Conservation (phyloP, 2,888 invertebrate species). For the Dasypolia templi region DNA sequence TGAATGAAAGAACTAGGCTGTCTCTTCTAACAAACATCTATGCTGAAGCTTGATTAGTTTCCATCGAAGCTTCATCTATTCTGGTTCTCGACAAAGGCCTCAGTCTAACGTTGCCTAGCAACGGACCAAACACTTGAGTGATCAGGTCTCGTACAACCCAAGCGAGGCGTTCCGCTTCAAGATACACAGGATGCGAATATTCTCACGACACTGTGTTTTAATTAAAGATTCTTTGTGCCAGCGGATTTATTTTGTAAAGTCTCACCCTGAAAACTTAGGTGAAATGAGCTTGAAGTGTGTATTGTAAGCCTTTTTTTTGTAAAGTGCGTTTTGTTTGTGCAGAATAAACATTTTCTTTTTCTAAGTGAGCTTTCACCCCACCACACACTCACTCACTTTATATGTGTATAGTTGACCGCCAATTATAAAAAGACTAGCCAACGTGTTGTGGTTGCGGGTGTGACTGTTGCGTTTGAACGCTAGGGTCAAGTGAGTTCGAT, state of each 20-base stretch:
- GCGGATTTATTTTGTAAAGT: too few relatives aligned
- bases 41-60: slow-evolving; percentile 3
- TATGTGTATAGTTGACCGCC: too few relatives aligned
- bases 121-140: slow-evolving; percentile 13
- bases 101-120: slow-evolving; percentile 35
- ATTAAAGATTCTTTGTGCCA: background rate
- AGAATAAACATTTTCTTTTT: too few relatives aligned
- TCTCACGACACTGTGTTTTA: slow-evolving; percentile 7
- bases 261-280: background rate
- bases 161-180: background rate
- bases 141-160: slow-evolving; percentile 5
- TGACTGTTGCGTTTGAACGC: too few relatives aligned
- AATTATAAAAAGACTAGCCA: too few relatives aligned
- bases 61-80: background rate
- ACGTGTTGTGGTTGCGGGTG: too few relatives aligned
- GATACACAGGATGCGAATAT: background rate
- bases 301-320: too few relatives aligned
- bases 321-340: too few relatives aligned
- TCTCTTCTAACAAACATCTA: background rate
- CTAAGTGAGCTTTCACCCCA: too few relatives aligned
- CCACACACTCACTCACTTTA: too few relatives aligned
- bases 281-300: too few relatives aligned
- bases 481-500: too few relatives aligned
- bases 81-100: background rate
- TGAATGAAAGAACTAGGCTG: background rate